Percentiles rank a stretch among this genome's conserved stretches.
Conservation (phyloP, 2,797 vertebrate genomes). For the Delichon dasypus region DNA sequence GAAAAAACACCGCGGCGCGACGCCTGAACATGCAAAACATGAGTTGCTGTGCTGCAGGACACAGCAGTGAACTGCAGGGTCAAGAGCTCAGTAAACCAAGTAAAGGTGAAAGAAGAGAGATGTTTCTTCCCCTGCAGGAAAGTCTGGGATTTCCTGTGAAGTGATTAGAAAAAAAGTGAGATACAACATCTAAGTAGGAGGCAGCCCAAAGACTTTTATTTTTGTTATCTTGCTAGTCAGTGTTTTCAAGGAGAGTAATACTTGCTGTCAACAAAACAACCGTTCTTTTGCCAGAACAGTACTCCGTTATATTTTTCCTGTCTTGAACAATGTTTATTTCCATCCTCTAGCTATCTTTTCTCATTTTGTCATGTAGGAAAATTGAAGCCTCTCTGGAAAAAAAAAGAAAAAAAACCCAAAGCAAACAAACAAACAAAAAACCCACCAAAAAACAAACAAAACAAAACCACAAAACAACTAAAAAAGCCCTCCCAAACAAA, state of each 20-base stretch:
- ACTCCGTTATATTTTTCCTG: constrained; percentile 35
- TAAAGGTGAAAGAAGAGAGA: not conserved
- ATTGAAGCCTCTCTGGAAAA: not conserved
- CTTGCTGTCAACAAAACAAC: not conserved
- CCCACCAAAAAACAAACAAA: no score
- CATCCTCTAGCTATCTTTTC: constrained; percentile 49
- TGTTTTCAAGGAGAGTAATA: not conserved
- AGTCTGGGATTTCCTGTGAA: not conserved
- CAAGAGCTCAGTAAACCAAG: not conserved
- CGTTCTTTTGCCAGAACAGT: not conserved
- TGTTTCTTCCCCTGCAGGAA: not conserved
- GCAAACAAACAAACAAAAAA: not conserved
- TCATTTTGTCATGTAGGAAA: constrained; percentile 47
- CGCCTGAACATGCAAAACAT: not conserved
- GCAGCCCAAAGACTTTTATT: not conserved
- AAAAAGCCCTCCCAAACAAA: fast-evolving
- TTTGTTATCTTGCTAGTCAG: not conserved
- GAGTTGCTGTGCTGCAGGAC: not conserved
- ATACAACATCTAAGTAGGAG: not conserved
- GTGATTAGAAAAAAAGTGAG: not conserved
- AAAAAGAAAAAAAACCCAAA: no score
- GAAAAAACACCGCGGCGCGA: not conserved
- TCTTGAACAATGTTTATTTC: constrained; percentile 46
- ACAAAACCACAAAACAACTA: no score
- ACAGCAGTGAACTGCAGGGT: not conserved